Conservation (phyloP, 2,888 invertebrate species). For the Latrodectus elegans region DNA sequence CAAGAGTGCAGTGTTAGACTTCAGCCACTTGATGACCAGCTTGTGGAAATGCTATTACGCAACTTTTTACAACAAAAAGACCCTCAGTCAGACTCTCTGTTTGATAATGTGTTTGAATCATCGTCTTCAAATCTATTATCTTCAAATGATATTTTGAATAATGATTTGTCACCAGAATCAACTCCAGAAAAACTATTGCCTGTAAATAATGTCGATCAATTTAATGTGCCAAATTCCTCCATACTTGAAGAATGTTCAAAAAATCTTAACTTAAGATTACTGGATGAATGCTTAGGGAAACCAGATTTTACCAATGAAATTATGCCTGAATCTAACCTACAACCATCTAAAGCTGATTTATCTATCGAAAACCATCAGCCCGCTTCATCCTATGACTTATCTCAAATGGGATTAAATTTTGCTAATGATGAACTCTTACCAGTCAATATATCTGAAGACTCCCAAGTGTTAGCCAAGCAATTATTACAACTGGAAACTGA, state of each 20-base stretch:
- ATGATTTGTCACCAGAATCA: background rate
- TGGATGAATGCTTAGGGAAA: slow-evolving; percentile 43
- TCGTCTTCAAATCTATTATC: background rate
- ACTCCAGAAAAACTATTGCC: background rate
- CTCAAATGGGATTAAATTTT: slow-evolving; percentile 11
- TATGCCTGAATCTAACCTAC: slow-evolving; percentile 8
- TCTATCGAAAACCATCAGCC: background rate
- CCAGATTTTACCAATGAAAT: slow-evolving; percentile 25
- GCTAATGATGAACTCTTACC: background rate
- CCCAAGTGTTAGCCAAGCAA: background rate
- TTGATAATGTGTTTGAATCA: slow-evolving; percentile 28
- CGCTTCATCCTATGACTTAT: background rate
- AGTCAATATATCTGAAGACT: background rate
- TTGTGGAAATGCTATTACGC: slow-evolving; percentile 37
- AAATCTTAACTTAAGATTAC: slow-evolving; percentile 29
- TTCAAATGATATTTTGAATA: background rate
- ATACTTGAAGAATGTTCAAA: slow-evolving; percentile 38
- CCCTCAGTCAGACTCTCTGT: slow-evolving; percentile 14
- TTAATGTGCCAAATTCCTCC: background rate
- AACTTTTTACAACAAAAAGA: slow-evolving; percentile 31
- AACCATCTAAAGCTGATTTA: background rate
- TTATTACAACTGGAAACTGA: slow-evolving; percentile 13
- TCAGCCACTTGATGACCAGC: slow-evolving; percentile 25
- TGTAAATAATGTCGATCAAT: slow-evolving; percentile 4
- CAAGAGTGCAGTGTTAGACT: background rate